Evolutionary conservation across 1,140 invertebrate genomes (phyloP), one percentile per base, ranked within the genome.

Genomic region (Magallana gigas): DNA sequence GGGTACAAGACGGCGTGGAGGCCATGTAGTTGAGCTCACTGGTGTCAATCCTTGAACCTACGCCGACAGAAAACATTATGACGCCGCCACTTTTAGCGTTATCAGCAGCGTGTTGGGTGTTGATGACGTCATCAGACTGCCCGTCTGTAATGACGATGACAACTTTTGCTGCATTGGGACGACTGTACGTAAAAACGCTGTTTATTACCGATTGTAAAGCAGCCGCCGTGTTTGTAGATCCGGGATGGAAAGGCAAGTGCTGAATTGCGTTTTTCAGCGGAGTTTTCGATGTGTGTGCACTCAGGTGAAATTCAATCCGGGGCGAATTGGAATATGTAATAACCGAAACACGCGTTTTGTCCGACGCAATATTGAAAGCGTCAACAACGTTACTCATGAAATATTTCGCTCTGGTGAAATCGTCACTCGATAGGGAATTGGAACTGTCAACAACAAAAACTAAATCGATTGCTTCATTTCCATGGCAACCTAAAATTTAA

Each of bases 1-100:
- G 92, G 0, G 92, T 92, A 86, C 92, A 93, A 14, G 88, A 84
- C 11, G 92, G 92, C n/a, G 88, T 87, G 3, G 89, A 90, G 57
- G 91, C 90, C 11, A 92, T 89, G 48, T 83, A 81, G 6, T 89
- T 86, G 6, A 92, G 88, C 57, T 92, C 91, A 7, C 60, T 71
- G 0, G 48, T 7, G 57, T 90, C 89, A 8, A 91, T 85, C 0
- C 16, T 6, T 2, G 58, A 60, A 9, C 92, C 92, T 29, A 93
- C 91, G 58, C 91, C 91, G 3, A 92, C 89, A 1, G 90, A 88
- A 64, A 92, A 92, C 5, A 89, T 86, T 1, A 90, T 88, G 29
- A 92, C 90, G 57, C 88, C 91, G n/a, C 58, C 81, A 1, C n/a
- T 80, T 23, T 88, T 87, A 8, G 87, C 88, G 7, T 58, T 85